These are phyloP conservation scores for Coptodon bakossiorum DNA, from an alignment of 2,113 vertebrate species.

Conservation along the genomic window DNA sequence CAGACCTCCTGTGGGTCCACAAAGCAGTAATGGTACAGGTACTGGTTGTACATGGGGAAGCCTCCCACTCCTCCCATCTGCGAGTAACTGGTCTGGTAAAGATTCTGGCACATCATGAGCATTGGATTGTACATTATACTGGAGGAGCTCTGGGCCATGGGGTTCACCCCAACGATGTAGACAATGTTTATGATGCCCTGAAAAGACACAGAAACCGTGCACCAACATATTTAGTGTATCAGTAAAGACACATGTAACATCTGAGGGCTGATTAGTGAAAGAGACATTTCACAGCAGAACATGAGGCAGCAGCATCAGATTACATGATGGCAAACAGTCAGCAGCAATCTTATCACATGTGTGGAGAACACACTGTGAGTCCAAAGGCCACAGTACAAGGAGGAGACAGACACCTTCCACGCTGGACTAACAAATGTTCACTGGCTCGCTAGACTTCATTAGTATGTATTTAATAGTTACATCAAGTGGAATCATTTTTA, in stretches of 20 bases:
- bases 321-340: background rate
- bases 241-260: background rate
- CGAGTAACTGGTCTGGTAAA: constrained; percentile 68
- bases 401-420: background rate
- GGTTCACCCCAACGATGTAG: constrained; percentile 84
- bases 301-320: background rate
- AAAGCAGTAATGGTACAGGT: constrained; percentile 89
- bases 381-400: background rate
- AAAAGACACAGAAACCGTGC: background rate
- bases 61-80: constrained; percentile 64
- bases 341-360: background rate
- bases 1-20: constrained; percentile 89
- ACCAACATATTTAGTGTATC: background rate
- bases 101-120: constrained; percentile 77
- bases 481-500: background rate
- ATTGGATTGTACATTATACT: constrained; percentile 78
- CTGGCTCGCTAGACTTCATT: background rate
- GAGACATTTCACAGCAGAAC: background rate
- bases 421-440: background rate
- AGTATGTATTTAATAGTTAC: background rate
- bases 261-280: background rate
- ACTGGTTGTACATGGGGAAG: constrained; percentile 79
- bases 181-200: constrained; percentile 83
- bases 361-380: background rate
- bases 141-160: constrained; percentile 76